A percentile compares a stretch with the other conserved stretches of the same genome.
phyloP scores from a whole-genome alignment of 2,113 vertebrate genomes.

The Alligator mississippiensis region DNA sequence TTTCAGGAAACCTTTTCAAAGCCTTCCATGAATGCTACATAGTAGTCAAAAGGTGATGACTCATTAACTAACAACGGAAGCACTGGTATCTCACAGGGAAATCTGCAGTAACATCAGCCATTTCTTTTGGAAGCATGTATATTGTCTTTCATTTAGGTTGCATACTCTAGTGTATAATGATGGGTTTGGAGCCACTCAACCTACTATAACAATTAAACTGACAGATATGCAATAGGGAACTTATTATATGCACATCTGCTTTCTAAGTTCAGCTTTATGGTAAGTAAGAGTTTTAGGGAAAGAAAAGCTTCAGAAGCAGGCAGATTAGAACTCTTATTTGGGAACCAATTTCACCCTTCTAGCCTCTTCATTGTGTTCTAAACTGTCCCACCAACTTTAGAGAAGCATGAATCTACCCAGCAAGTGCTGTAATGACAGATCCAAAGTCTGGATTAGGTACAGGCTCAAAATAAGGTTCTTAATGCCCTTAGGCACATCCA shows the following conservation, averaged over 20 bases:
- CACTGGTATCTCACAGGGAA: conserved; percentile 20
- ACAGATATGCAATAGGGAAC: conserved; percentile 5
- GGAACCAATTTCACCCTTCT: background rate
- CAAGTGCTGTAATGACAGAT: background rate
- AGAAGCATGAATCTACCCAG: background rate
- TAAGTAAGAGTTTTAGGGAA: background rate
- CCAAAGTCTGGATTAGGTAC: background rate
- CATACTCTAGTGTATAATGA: conserved; percentile 48
- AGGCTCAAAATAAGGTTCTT: background rate
- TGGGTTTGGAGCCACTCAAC: conserved; percentile 26
- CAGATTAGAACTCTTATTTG: background rate
- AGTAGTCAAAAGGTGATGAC: conserved; percentile 23
- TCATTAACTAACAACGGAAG: conserved; percentile 25
- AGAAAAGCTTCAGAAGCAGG: conserved; percentile 19
- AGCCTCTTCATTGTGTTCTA: background rate
- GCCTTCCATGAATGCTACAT: conserved; percentile 18
- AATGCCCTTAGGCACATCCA: background rate
- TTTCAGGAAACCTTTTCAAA: conserved; percentile 33
- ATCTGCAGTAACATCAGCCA: conserved; percentile 46
- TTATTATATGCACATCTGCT: conserved; percentile 6
- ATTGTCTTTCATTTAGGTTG: conserved; percentile 46
- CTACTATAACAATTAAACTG: conserved; percentile 23
- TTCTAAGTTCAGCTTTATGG: conserved; percentile 41
- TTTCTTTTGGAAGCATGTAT: conserved; percentile 32
- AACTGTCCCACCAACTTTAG: background rate